Conservation (phyloP, 2,113 vertebrate species). For the Psammodynastes pulverulentus region DNA sequence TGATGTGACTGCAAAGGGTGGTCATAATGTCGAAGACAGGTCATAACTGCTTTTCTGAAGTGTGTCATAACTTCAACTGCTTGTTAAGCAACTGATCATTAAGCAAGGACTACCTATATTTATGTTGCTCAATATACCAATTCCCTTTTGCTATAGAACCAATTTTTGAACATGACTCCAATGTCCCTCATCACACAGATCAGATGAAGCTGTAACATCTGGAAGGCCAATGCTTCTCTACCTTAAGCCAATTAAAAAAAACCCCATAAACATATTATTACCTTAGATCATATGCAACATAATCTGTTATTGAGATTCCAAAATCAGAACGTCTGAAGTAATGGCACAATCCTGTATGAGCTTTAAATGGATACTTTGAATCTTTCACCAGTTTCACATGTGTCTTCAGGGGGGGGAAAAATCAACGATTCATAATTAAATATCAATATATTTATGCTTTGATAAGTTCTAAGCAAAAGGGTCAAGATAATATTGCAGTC, state of each 20-base stretch:
- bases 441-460: neutral
- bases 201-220: neutral
- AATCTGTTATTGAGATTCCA: conserved; percentile 78
- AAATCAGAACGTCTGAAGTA: conserved; percentile 74
- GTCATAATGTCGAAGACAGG: neutral
- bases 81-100: neutral
- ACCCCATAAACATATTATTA: conserved; percentile 63
- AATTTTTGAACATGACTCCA: neutral
- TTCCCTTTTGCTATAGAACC: neutral
- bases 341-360: conserved; percentile 77
- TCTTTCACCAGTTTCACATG: conserved; percentile 80
- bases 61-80: neutral
- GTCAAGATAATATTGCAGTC: neutral
- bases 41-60: neutral
- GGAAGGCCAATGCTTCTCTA: neutral
- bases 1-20: neutral
- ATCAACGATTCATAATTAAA: neutral
- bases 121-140: neutral
- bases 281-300: conserved; percentile 80
- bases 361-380: conserved; percentile 83
- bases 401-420: conserved; percentile 69
- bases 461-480: neutral
- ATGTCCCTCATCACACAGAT: neutral
- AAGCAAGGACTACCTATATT: neutral
- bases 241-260: conserved; percentile 23